A percentile compares a stretch with the other conserved stretches of the same genome.
phyloP scores from a whole-genome alignment of 2,888 invertebrate species.

The Pedicia rivosa region DNA sequence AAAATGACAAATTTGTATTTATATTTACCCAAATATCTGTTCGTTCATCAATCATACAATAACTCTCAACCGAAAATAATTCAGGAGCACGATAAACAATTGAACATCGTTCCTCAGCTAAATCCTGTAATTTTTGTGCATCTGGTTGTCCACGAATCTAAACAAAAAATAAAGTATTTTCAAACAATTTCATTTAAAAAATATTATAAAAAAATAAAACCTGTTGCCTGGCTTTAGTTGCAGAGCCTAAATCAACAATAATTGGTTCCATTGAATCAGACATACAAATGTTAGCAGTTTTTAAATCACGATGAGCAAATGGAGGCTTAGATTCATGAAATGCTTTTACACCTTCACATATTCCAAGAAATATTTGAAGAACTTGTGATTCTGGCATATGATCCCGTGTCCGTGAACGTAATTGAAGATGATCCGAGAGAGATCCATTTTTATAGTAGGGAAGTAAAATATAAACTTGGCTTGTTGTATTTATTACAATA shows the following conservation, averaged over 20 bases:
- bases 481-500: constrained; percentile 48
- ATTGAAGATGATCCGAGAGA: constrained; percentile 48
- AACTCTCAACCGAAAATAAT: constrained; percentile 68
- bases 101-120: constrained; percentile 69
- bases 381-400: constrained; percentile 47
- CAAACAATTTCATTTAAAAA: neutral
- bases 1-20: constrained; percentile 24
- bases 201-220: constrained; percentile 18
- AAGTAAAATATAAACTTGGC: constrained; percentile 54
- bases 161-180: neutral
- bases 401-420: constrained; percentile 38
- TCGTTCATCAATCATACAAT: constrained; percentile 63
- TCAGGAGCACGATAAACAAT: constrained; percentile 84
- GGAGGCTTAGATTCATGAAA: constrained; percentile 60
- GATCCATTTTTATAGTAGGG: constrained; percentile 69
- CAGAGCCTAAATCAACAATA: constrained; percentile 70
- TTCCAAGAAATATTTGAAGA: constrained; percentile 49
- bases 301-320: constrained; percentile 69
- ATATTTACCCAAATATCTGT: constrained; percentile 60
- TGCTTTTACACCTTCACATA: constrained; percentile 57
- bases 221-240: constrained; percentile 45
- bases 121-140: constrained; percentile 56
- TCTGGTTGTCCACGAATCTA: constrained; percentile 42
- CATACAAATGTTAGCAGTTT: constrained; percentile 70
- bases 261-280: constrained; percentile 53